Base-by-base conservation (phyloP, 2,113 vertebrate genomes). In the Phylloscopus trochiloides region DNA sequence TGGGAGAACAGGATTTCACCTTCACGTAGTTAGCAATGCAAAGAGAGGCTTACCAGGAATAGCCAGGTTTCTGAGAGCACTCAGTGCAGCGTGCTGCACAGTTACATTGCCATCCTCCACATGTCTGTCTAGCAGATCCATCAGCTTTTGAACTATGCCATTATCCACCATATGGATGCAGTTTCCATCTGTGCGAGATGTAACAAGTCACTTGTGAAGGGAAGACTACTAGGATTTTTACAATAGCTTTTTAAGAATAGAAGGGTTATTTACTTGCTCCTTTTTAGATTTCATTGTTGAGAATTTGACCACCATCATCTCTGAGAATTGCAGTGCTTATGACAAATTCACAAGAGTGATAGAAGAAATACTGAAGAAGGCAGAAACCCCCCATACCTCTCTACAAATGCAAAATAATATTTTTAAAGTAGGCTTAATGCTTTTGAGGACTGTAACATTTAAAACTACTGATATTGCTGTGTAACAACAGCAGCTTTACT, bases 121-220 rank as follows among this genome's bases (percentile, higher is more conserved):
- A 6, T 99, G 99, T 80, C 99, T 98, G 91, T 99, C 99, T 96
- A 99, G 91, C 94, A 99, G 98, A 81, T 99, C 99, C 97, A 98
- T 98, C 62, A 99, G 98, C 94, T 98, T 99, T 96, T 99, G 99
- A 92, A 99, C 99, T 57, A 99, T 99, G 19, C 99, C 99, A 3
- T 98, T 99, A 97, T 99, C 99, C 95, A 99, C 99, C 99, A 99
- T 99, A 98, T 99, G 99, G 97, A 99, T 99, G 95, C 99, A 99
- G 83, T 99, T 99, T 78, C 99, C 99, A 17, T 99, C 99, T 99
- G 94, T 45, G 76, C 0, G 29, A 95, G 91, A 97, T 28, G 67
- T 95, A 89, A 85, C n/a, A 50, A 96, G 71, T 94, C 86, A 90
- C 68, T 93, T 83, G 61, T 62, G 54, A 90, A 76, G 55, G 38